Base-by-base conservation (phyloP, 2,888 invertebrate species). In the Mimachlamys varia region DNA sequence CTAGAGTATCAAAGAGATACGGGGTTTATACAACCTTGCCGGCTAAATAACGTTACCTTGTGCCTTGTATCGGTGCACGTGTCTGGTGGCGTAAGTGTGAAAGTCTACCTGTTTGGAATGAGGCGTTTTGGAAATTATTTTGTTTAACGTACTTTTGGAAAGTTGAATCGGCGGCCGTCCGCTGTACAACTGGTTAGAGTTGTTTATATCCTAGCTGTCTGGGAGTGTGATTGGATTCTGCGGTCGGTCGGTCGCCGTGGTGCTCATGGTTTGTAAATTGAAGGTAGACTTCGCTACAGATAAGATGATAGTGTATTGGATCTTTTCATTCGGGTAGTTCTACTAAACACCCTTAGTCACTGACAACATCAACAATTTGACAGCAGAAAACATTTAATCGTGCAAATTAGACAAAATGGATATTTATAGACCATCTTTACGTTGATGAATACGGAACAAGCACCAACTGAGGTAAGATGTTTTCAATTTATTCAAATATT, bases 241-340 rank as follows among this genome's bases (percentile, higher is more conserved):
- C 13, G 2, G 53, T 53, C 12, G 27, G 33, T 3, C 13, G 2
- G 53, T 53, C 12, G 27, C 76, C 4, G 27, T 76, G 33, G 76
- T 76, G 76, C 76, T 27, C 33, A 76, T 76, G 76, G 33, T 76
- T 76, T 27, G 76, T 76, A 33, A 27, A 76, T 27, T 76, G 27
- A 76, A 76, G 62, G 62, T 76, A 76, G 62, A 76, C 62, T 27
- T 27, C 62, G 27, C 27, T 76, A 76, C 27, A 76, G 62, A 76
- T 76, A 76, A 76, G 62, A 76, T 17, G 4, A 76, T 76, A 27
- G 62, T 76, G 27, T 76, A 27, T 27, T 27, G 27, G 27, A 76
- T 76, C 27, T 76, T 76, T 27, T 76, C 62, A 76, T 27, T 27
- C 17, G 76, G 76, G 33, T 76, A 76, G 76, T 76, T 33, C 76